Base-by-base conservation (phyloP, 1,140 invertebrate genomes). In the Dryas iulia region DNA sequence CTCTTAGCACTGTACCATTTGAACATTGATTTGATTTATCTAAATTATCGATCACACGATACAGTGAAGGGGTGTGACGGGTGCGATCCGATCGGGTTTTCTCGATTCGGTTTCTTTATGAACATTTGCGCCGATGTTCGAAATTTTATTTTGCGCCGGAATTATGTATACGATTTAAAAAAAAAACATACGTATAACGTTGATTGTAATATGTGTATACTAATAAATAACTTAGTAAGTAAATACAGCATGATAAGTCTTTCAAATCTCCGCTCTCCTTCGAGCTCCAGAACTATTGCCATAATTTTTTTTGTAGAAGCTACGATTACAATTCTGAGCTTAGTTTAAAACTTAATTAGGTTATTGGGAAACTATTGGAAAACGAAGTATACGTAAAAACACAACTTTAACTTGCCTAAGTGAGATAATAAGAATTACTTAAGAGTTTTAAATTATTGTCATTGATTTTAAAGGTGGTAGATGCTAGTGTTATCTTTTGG, bases 141-240 rank as follows among this genome's bases (percentile, higher is more conserved):
- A 70, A 74, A 73, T 79, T 78, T 87, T 64, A 3, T 83, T 83
- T 90, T 87, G 85, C 85, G 84, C 82, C 84, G 84, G 76, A 87
- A 88, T 87, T 87, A 89, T 89, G 89, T 91, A 91, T 91, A 91
- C 89, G 89, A 91, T 86, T 89, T 72, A 79, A 81, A 83, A 68
- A 47, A 84, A 81, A 85, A 81, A 87, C 82, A 83, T 90, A 87
- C 87, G 87, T 91, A 86, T 89, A 86, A 90, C 89, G 89, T 91
- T 89, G 81, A 85, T 84, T 89, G 89, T 89, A 90, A 88, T 91
- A 85, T 90, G 86, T 89, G 86, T 91, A 91, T 90, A 91, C 87
- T 89, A 88, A 89, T 84, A 83, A 76, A 62, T 74, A 74, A 76
- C 69, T 72, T 81, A 81, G 79, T 79, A 73, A 84, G 73, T 81